phyloP scores from a whole-genome alignment of 2,113 vertebrate species.

The Thamnophis sirtalis region DNA sequence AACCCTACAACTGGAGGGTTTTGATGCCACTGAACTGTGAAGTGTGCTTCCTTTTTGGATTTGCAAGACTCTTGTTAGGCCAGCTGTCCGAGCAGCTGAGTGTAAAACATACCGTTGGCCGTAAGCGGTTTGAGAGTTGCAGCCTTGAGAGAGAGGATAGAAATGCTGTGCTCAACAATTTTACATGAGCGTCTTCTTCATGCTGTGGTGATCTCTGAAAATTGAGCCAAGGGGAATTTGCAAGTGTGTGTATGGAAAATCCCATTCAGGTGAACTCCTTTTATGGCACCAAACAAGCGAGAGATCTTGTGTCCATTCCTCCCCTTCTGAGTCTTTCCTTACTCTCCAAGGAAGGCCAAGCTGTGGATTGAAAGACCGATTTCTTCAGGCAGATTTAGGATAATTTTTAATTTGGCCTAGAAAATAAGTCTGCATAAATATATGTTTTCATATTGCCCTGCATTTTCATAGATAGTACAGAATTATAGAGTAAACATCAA shows the following conservation, averaged over 20 bases:
- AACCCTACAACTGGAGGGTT: neutral
- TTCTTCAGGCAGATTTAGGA: neutral
- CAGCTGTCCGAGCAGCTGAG: conserved; percentile 8
- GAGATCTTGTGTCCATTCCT: conserved; percentile 16
- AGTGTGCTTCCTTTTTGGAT: neutral
- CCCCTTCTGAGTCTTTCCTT: neutral
- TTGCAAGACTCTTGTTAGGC: neutral
- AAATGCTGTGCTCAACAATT: neutral
- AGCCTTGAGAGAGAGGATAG: neutral
- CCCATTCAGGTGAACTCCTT: neutral
- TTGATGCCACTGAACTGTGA: neutral
- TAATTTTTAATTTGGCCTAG: neutral
- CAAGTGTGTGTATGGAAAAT: accelerated
- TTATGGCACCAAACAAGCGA: neutral
- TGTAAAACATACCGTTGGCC: neutral
- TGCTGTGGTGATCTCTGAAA: accelerated
- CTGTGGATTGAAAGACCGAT: neutral
- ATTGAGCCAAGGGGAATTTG: neutral
- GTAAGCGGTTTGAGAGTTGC: neutral
- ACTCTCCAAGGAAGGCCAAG: neutral
- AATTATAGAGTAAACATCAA: neutral
- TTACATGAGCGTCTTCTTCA: neutral
- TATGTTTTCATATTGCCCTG: neutral
- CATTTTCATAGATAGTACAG: neutral
- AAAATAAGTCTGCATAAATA: neutral